Base-by-base conservation (phyloP, 2,888 invertebrate species). In the Galeruca laticollis region DNA sequence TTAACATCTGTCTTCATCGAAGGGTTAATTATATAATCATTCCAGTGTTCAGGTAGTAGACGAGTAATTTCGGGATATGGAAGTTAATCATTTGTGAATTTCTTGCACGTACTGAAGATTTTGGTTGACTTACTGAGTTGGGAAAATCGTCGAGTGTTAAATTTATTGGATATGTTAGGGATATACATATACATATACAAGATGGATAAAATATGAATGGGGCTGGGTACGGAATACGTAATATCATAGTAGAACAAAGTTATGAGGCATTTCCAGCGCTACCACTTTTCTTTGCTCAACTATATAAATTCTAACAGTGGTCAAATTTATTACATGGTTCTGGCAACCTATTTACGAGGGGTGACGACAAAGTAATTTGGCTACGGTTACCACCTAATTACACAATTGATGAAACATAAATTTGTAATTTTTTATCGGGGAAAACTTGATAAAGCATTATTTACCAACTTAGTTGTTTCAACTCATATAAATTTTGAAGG, bases 31-130 rank as follows among this genome's bases (percentile, higher is more conserved):
- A 65, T 65, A 57, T 59, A 57, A 65, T 65, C 57, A 65, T 57
- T 65, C 65, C 47, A 49, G 57, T 65, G 65, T 65, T 65, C 65
- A 65, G 57, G 65, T 65, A 65, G 65, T 59, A 47, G 18, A n/a
- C 18, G 26, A 57, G 57, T 49, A 59, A 65, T 59, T 65, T 65
- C 47, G 20, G 49, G 65, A 59, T 65, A 49, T 65, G 40, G 57
- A 65, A 65, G 65, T 59, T 57, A 57, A 65, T 65, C 57, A 65
- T 65, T 65, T 59, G 65, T 59, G 65, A 65, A 65, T 65, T 65
- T 65, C 65, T 64, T 65, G 65, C 65, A 65, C 65, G 65, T 65
- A 65, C 57, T 31, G 43, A 43, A 40, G 60, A 31, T 57, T 65
- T 40, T 49, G 57, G 65, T 65, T 65, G 65, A 65, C 40, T 65